phyloP scores from a whole-genome alignment of 1,140 invertebrate species.

The Eupristina koningsbergeri region DNA sequence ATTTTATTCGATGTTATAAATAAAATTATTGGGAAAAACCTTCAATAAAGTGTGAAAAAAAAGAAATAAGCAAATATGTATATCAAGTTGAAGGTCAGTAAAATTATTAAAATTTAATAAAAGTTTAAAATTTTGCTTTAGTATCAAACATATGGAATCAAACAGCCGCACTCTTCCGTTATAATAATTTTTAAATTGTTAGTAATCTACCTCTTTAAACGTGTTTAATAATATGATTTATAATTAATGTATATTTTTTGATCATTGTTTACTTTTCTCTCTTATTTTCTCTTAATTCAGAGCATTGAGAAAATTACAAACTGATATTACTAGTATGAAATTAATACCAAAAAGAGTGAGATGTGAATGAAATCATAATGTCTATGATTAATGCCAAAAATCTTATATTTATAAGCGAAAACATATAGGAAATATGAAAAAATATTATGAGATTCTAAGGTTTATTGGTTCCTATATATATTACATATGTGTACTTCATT shows the following conservation, averaged over 20 bases:
- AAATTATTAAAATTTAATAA: background rate
- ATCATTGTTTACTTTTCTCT: background rate
- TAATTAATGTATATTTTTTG: background rate
- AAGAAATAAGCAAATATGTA: background rate
- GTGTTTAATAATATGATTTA: background rate
- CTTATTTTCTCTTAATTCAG: background rate
- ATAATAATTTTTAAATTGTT: too few species aligned
- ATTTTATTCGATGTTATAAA: background rate
- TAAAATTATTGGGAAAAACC: background rate
- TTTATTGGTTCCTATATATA: conserved; percentile 41
- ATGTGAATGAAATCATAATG: background rate
- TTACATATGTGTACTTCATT: background rate
- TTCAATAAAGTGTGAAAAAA: background rate
- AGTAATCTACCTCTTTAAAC: background rate
- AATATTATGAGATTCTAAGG: conserved; percentile 7
- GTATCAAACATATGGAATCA: too few species aligned
- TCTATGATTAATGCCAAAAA: background rate
- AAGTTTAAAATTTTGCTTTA: background rate
- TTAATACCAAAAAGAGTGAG: background rate
- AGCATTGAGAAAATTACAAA: background rate
- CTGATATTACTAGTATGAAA: background rate
- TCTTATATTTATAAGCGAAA: background rate
- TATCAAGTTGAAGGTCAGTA: background rate
- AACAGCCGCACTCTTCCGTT: too few species aligned
- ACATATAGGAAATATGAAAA: conserved; percentile 35